Evolutionary conservation across 2,888 invertebrate genomes (phyloP).

Genomic region (Acrobasis repandana): DNA sequence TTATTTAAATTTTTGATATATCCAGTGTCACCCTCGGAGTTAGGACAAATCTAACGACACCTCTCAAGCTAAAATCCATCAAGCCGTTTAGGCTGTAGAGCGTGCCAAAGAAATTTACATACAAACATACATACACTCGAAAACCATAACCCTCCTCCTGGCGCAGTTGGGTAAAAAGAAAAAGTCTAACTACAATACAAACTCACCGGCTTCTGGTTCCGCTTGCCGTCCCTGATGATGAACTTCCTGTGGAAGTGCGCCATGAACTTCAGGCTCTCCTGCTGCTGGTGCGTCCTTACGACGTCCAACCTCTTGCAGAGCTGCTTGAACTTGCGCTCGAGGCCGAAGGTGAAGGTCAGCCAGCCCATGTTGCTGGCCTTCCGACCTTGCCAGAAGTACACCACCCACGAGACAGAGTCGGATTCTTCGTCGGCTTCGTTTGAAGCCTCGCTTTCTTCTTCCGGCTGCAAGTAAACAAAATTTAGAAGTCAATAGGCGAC

Average conservation of each 20-base stretch:
- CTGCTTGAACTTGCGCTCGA: slow-evolving; percentile 76
- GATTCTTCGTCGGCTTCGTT: slow-evolving; percentile 77
- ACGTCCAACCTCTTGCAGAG: slow-evolving; percentile 86
- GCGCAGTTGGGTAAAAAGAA: no score
- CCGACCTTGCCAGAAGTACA: slow-evolving; percentile 99
- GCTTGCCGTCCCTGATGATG: slow-evolving; percentile 94
- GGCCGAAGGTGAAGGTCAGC: slow-evolving; percentile 98
- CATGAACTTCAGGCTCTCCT: slow-evolving; percentile 99
- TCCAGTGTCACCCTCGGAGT: no score
- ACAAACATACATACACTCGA: no score
- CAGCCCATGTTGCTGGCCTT: slow-evolving; percentile 99
- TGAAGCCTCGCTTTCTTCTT: slow-evolving; percentile 77
- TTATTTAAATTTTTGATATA: no score
- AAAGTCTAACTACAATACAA: background rate
- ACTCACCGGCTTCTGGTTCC: slow-evolving; percentile 80
- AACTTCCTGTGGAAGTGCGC: slow-evolving; percentile 97
- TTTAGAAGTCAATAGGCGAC: no score
- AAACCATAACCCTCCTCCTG: no score
- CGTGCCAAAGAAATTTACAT: no score
- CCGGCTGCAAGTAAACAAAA: slow-evolving; percentile 48
- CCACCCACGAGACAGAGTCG: slow-evolving; percentile 89
- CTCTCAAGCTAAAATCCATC: no score
- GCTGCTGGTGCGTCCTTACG: slow-evolving; percentile 98
- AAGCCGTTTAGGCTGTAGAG: no score
- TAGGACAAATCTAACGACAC: no score